Evolutionary conservation across 30 jellyfish, hydroid and myxozoan genomes (phyloP).

Genomic region (Phacellophora camtschatica): DNA sequence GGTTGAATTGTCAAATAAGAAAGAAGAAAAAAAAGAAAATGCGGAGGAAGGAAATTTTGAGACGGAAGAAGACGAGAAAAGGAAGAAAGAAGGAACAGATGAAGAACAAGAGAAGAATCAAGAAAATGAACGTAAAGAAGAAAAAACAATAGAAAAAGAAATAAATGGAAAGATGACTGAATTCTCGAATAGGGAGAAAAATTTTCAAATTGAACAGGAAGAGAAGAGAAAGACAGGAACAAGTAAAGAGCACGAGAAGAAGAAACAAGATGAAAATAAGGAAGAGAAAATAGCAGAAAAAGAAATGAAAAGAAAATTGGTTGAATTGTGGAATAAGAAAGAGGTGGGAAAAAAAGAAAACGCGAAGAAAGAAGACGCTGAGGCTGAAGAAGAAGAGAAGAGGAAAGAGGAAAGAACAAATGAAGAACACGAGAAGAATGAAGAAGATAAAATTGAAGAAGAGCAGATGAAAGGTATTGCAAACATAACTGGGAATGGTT

Average conservation of each 20-base stretch:
- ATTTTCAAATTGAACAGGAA: too few relatives aligned
- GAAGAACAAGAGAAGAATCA: background rate
- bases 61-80: background rate
- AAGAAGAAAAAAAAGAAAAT: background rate
- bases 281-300: too few relatives aligned
- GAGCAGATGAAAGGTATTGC: background rate
- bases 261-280: too few relatives aligned
- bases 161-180: too few relatives aligned
- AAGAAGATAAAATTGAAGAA: background rate
- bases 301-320: too few relatives aligned
- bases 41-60: background rate
- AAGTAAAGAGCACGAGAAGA: too few relatives aligned
- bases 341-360: background rate
- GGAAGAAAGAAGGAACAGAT: background rate
- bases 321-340: too few relatives aligned
- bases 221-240: too few relatives aligned
- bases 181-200: too few relatives aligned
- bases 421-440: background rate
- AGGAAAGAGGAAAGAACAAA: background rate
- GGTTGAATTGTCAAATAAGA: conserved; percentile 5
- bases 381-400: background rate
- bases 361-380: background rate
- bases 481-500: background rate
- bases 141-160: background rate
- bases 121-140: background rate